Percentiles rank a stretch among this genome's conserved stretches.
phyloP scores from a whole-genome alignment of 2,113 vertebrate species.

The western clawed frog (Xenopus tropicalis) region UCB_Xtro_10.0 CM004451.2:75122001-75122500 shows the following conservation, averaged over 20 bases:
- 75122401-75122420: slow-evolving; percentile 14
- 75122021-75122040: no score
- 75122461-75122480: slow-evolving; percentile 32
- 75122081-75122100: no score
- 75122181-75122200: background rate
- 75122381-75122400: slow-evolving; percentile 8
- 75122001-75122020: no score
- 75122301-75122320: background rate
- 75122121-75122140: no score
- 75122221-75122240: background rate
- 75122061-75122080: no score
- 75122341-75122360: background rate
- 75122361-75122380: background rate
- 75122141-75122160: background rate
- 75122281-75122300: background rate
- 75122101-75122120: no score
- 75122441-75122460: slow-evolving; percentile 31
- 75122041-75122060: no score
- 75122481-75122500: slow-evolving; percentile 24
- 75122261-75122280: background rate
- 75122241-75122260: background rate
- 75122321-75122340: background rate
- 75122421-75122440: slow-evolving; percentile 1
- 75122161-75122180: background rate
- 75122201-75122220: background rate